Evolutionary conservation across 2,113 vertebrate species (phyloP).

Genomic region (Catharus minimus): DNA sequence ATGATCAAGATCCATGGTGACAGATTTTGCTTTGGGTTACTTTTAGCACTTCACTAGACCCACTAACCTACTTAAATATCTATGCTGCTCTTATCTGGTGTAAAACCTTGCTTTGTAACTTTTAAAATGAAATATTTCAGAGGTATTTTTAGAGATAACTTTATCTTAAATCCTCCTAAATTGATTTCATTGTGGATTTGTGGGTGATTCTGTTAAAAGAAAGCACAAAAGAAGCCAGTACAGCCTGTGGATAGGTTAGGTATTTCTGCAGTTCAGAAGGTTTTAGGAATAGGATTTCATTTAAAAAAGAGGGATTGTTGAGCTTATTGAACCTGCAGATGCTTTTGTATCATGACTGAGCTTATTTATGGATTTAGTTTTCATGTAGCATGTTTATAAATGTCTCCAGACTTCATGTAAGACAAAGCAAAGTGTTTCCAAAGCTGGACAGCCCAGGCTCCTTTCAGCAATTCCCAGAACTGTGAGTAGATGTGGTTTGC

Average conservation of each 20-base stretch:
- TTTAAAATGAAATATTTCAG: conserved; percentile 1
- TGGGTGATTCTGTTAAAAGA: background rate
- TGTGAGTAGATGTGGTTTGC: background rate
- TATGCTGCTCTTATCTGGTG: background rate
- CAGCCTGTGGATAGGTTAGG: background rate
- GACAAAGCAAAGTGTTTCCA: background rate
- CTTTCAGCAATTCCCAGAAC: background rate
- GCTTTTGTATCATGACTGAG: background rate
- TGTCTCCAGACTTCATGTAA: background rate
- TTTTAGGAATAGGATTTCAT: background rate
- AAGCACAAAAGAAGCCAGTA: background rate
- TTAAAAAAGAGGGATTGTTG: background rate
- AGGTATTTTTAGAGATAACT: background rate
- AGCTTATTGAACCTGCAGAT: background rate
- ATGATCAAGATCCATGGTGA: conserved; percentile 28
- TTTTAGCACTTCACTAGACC: conserved; percentile 39
- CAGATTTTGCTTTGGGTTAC: conserved; percentile 46
- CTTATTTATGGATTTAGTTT: background rate
- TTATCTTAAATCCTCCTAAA: conserved; percentile 4
- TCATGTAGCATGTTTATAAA: background rate
- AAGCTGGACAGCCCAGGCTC: background rate
- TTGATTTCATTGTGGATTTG: background rate
- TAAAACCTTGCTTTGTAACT: background rate
- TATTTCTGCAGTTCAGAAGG: conserved; percentile 1
- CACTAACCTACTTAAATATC: conserved; percentile 52